A percentile compares a stretch with the other conserved stretches of the same genome.
These are phyloP conservation scores for Oscheius sp. DNA, from an alignment of 2,888 invertebrate species.

Conservation along the genomic window DNA sequence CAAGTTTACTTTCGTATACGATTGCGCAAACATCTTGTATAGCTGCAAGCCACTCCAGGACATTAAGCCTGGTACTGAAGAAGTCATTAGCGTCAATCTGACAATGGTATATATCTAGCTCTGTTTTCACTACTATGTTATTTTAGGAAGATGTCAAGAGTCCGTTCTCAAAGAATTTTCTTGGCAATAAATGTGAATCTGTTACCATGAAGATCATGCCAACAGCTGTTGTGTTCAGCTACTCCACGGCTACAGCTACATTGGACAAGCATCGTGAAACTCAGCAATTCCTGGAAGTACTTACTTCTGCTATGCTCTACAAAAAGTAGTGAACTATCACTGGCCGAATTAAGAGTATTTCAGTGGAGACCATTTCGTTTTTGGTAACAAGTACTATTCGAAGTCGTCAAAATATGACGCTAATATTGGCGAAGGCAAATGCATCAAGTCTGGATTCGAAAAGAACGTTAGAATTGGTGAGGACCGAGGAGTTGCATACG, in stretches of 20 bases:
- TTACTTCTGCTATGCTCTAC: conserved; percentile 16
- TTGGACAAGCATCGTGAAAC: conserved; percentile 20
- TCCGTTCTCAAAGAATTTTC: not conserved
- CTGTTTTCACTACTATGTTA: not conserved
- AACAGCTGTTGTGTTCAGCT: not conserved
- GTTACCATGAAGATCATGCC: not conserved
- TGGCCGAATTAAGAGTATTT: not conserved
- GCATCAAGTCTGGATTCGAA: conserved; percentile 39
- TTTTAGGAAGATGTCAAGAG: conserved; percentile 9
- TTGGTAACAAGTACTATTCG: conserved; percentile 29
- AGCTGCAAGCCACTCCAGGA: not conserved
- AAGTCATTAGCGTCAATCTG: not conserved
- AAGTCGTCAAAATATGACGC: conserved; percentile 25
- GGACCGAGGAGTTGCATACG: conserved; percentile 9
- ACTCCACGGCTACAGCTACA: not conserved
- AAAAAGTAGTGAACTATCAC: not conserved
- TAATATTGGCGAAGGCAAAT: conserved; percentile 38
- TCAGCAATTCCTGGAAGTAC: conserved; percentile 33
- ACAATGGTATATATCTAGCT: not conserved
- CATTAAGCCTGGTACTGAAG: not conserved
- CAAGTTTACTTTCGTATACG: conserved; percentile 22
- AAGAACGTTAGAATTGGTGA: conserved; percentile 39
- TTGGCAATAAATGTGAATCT: conserved; percentile 19
- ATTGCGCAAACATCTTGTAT: conserved; percentile 23
- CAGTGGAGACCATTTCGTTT: conserved; percentile 19